Percentiles rank a stretch among this genome's conserved stretches.
Conservation (phyloP, 2,797 vertebrate species). For the Ara ararauna region DNA sequence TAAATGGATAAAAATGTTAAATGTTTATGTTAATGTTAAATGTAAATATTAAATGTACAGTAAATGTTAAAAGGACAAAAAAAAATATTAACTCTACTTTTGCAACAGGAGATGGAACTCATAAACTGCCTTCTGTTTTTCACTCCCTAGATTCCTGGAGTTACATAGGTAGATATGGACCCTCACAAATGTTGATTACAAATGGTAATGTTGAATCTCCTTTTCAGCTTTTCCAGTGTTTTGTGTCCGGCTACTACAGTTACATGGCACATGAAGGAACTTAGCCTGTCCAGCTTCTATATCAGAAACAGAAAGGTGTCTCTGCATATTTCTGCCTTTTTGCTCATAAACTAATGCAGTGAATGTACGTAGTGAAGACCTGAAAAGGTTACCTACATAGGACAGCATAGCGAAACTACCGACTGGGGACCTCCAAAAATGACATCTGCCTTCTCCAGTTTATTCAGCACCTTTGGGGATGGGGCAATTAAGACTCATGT, state of each 20-base stretch:
- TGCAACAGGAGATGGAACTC: background rate
- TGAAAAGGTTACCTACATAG: background rate
- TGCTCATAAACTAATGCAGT: background rate
- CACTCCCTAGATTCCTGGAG: background rate
- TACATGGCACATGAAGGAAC: background rate
- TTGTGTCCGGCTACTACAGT: background rate
- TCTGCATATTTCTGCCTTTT: background rate
- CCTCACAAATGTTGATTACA: background rate
- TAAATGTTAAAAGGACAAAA: background rate
- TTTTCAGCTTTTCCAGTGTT: background rate
- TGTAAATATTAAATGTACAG: background rate
- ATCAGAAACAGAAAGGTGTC: background rate
- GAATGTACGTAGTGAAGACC: rapidly evolving
- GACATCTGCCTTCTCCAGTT: background rate
- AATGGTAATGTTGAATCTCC: background rate
- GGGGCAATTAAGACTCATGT: background rate
- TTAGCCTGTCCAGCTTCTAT: background rate
- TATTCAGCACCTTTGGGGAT: background rate
- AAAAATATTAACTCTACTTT: background rate
- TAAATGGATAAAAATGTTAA: background rate
- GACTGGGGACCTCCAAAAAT: background rate
- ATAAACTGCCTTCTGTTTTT: background rate
- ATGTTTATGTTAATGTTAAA: background rate
- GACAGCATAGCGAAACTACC: background rate
- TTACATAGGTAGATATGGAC: background rate